phyloP scores from a whole-genome alignment of 2,888 invertebrate genomes.

The Eulithis prunata region DNA sequence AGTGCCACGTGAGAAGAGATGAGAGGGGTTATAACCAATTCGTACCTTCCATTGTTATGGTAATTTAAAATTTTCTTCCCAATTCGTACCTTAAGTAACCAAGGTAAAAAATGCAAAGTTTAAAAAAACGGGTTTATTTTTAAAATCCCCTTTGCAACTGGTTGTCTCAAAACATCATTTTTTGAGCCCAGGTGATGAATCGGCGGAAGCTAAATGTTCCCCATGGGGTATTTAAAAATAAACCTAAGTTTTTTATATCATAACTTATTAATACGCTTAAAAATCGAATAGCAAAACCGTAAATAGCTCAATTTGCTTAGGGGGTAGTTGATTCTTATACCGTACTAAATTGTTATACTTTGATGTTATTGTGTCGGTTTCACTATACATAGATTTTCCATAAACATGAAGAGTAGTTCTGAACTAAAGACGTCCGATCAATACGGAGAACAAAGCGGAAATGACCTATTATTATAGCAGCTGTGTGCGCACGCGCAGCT shows the following conservation, averaged over 20 bases:
- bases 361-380: not conserved
- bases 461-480: conserved; percentile 77
- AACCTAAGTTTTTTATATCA: conserved; percentile 38
- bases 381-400: conserved; percentile 4
- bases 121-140: not conserved
- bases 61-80: no score
- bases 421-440: conserved; percentile 42
- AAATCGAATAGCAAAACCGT: conserved; percentile 45
- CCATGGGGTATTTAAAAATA: conserved; percentile 61
- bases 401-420: conserved; percentile 6
- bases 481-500: conserved; percentile 74
- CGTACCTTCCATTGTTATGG: no score
- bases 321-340: not conserved
- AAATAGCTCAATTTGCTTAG: conserved; percentile 9
- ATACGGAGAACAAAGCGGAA: conserved; percentile 70
- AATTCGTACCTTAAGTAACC: no score
- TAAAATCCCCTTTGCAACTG: conserved; percentile 40
- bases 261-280: conserved; percentile 51
- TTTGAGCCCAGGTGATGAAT: conserved; percentile 73
- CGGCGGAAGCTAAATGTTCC: conserved; percentile 60
- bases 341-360: no score
- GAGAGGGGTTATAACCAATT: no score
- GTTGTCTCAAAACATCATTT: conserved; percentile 58
- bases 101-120: no score
- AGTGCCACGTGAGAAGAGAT: no score